phyloP scores from a whole-genome alignment of 2,113 vertebrate genomes.

The Corvus cornix region DNA sequence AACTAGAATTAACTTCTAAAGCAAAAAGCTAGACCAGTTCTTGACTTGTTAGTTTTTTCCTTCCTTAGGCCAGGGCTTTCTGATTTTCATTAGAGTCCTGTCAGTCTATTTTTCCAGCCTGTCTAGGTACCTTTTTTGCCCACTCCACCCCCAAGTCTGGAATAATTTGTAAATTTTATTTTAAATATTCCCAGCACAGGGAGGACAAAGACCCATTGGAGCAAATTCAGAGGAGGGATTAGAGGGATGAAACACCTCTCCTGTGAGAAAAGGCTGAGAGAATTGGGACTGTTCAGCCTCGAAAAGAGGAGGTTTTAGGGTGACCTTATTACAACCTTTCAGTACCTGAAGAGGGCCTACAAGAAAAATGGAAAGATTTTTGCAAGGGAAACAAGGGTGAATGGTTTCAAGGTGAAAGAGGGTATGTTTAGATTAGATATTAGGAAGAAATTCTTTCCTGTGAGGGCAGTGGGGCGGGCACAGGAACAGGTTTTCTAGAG shows the following conservation, averaged over 20 bases:
- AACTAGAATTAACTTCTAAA: background rate
- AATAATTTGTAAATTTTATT: background rate
- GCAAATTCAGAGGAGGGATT: background rate
- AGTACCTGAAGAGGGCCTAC: accelerated
- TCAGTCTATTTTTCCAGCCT: background rate
- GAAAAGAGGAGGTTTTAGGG: background rate
- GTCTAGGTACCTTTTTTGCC: too few relatives aligned
- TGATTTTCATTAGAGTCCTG: background rate
- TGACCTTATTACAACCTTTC: background rate
- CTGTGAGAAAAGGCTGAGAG: background rate
- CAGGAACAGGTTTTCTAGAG: background rate
- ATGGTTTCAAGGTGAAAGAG: background rate
- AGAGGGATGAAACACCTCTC: background rate
- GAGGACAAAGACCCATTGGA: background rate
- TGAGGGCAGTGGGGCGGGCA: background rate
- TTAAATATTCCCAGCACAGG: background rate
- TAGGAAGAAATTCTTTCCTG: background rate
- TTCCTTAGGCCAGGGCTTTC: background rate
- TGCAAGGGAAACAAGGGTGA: background rate
- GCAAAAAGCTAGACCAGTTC: background rate
- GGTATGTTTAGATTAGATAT: background rate
- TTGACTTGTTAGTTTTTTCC: background rate
- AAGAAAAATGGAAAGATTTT: background rate
- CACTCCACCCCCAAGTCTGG: too few relatives aligned
- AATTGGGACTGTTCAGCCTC: background rate